Evolutionary conservation across 2,113 vertebrate species (phyloP).

Genomic region (Empidonax alnorum): DNA sequence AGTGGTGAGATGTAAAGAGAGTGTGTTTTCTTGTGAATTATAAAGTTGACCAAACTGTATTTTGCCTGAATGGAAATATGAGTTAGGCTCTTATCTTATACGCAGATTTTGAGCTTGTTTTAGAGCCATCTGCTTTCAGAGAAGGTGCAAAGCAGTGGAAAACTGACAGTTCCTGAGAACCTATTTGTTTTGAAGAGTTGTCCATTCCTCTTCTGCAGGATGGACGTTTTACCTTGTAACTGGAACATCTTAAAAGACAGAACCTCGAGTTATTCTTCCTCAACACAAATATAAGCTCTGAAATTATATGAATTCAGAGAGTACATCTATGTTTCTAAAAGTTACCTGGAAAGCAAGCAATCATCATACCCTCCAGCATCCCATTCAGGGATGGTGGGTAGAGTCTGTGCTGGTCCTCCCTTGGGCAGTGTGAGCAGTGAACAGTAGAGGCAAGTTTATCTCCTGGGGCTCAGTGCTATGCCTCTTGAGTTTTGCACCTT

Average conservation of each 20-base stretch:
- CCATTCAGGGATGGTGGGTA: neutral
- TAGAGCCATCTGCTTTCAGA: neutral
- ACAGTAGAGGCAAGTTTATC: neutral
- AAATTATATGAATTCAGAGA: neutral
- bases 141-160: neutral
- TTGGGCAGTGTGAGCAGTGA: neutral
- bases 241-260: neutral
- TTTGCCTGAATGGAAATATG: neutral
- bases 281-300: neutral
- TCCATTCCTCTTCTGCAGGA: neutral
- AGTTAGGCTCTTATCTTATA: neutral
- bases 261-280: neutral
- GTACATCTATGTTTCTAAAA: neutral
- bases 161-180: neutral
- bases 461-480: neutral
- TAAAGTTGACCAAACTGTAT: neutral
- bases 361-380: neutral
- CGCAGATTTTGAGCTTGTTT: neutral
- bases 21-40: neutral
- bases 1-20: neutral
- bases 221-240: neutral
- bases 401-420: neutral
- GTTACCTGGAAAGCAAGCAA: neutral
- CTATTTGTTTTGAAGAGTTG: neutral
- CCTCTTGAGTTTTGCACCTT: neutral